Evolutionary conservation across 2,888 invertebrate genomes (phyloP).

Genomic region (Carterocephalus palaemon): DNA sequence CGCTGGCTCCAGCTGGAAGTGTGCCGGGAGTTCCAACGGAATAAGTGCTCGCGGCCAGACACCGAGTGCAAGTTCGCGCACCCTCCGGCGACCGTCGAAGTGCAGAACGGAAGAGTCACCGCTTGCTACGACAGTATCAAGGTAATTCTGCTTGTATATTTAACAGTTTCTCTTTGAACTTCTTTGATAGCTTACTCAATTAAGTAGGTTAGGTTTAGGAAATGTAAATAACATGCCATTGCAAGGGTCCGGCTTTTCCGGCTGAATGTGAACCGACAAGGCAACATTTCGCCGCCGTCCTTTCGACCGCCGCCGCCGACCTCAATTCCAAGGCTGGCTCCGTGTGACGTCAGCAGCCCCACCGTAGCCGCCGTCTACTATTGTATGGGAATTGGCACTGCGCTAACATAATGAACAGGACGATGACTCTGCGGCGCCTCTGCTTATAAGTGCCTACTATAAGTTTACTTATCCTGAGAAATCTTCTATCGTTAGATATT

Average conservation of each 20-base stretch:
- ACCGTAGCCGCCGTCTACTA: slow-evolving; percentile 53
- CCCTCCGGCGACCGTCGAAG: slow-evolving; percentile 99
- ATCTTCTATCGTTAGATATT: slow-evolving; percentile 17
- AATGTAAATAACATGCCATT: slow-evolving; percentile 17
- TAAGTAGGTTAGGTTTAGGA: too few relatives aligned
- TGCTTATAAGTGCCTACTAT: too few relatives aligned
- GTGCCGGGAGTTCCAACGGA: slow-evolving; percentile 99
- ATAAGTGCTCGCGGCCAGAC: slow-evolving; percentile 99
- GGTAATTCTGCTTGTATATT: slow-evolving; percentile 81
- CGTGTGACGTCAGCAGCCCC: slow-evolving; percentile 66
- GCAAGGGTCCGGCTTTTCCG: slow-evolving; percentile 26
- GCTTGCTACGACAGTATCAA: slow-evolving; percentile 99
- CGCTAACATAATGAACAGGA: slow-evolving; percentile 61
- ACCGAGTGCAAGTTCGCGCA: slow-evolving; percentile 99
- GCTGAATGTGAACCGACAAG: slow-evolving; percentile 46
- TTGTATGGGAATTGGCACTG: slow-evolving; percentile 68
- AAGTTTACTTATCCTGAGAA: slow-evolving; percentile 29
- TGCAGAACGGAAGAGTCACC: slow-evolving; percentile 99
- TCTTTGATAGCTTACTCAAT: too few relatives aligned
- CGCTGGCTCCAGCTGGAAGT: slow-evolving; percentile 99
- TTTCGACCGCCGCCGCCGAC: slow-evolving; percentile 63
- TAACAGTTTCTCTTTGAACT: background rate
- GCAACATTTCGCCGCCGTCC: slow-evolving; percentile 63
- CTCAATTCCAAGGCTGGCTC: slow-evolving; percentile 72
- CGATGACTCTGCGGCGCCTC: slow-evolving; percentile 53